Percentiles rank a stretch among this genome's conserved stretches.
These are phyloP conservation scores for Drosophila niveifrons DNA, from an alignment of 2,888 invertebrate species.

Conservation along the genomic window DNA sequence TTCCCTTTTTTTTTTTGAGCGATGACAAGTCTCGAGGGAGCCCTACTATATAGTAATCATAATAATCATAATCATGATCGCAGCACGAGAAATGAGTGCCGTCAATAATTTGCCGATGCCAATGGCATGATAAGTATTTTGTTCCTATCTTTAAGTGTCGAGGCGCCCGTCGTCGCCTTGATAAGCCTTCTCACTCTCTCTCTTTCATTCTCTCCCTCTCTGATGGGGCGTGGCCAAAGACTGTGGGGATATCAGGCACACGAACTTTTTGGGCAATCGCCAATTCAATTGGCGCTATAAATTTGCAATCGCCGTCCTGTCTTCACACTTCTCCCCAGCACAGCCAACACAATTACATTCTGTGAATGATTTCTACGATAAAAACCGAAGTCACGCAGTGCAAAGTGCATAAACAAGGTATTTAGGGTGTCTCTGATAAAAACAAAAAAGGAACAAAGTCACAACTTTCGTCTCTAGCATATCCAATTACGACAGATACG, in stretches of 20 bases:
- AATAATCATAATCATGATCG: constrained; percentile 34
- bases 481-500: constrained; percentile 41
- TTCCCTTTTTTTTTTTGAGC: not conserved
- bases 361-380: constrained; percentile 42
- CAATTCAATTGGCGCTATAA: constrained; percentile 66
- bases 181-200: constrained; percentile 43
- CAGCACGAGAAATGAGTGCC: constrained; percentile 24
- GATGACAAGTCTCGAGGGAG: not conserved
- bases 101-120: constrained; percentile 48
- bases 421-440: constrained; percentile 20
- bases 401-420: constrained; percentile 40
- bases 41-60: constrained; percentile 25
- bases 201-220: not conserved
- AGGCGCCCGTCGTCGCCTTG: constrained; percentile 57
- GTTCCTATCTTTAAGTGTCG: constrained; percentile 57
- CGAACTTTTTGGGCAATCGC: constrained; percentile 53
- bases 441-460: not conserved
- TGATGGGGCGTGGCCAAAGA: constrained; percentile 22
- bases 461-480: constrained; percentile 8
- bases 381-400: constrained; percentile 22
- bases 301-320: constrained; percentile 35
- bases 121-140: constrained; percentile 46
- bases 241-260: constrained; percentile 16
- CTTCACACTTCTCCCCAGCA: not conserved
- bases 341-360: not conserved